Evolutionary conservation across 1,140 invertebrate species (phyloP).

Genomic region (Magallana ariakensis): DNA sequence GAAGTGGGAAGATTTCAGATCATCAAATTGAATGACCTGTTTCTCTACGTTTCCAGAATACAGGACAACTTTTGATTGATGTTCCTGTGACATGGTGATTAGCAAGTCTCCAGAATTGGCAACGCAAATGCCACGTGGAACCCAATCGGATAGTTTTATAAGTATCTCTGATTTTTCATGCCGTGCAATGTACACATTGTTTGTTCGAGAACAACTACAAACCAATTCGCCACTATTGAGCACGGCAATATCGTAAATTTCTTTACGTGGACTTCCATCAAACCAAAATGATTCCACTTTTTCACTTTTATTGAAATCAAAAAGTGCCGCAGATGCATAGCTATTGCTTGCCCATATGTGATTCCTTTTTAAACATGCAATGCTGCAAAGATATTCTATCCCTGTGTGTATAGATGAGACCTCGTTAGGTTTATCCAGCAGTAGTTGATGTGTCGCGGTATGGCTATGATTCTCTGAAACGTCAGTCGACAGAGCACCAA

Average conservation of each 20-base stretch:
- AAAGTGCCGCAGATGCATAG: neutral
- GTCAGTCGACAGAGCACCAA: no score
- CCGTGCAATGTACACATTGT: neutral
- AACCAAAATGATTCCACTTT: neutral
- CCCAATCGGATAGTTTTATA: neutral
- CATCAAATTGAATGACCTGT: slow-evolving; percentile 13
- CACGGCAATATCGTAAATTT: neutral
- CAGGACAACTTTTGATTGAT: neutral
- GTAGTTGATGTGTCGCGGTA: neutral
- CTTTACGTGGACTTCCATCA: neutral
- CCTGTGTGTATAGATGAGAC: neutral
- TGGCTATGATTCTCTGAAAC: no score
- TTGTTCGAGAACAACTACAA: neutral
- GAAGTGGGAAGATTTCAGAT: no score
- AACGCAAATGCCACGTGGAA: neutral
- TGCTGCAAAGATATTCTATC: neutral
- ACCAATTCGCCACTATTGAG: neutral
- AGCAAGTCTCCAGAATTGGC: neutral
- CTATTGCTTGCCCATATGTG: neutral
- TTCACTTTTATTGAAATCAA: neutral
- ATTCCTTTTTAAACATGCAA: neutral
- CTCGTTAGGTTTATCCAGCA: neutral
- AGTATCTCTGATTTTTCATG: neutral
- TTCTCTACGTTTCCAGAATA: neutral
- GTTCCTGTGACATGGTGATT: neutral